A percentile compares a stretch with the other conserved stretches of the same genome.
phyloP scores from a whole-genome alignment of 1,140 invertebrate species.

The Lysiphlebus fabarum region DNA sequence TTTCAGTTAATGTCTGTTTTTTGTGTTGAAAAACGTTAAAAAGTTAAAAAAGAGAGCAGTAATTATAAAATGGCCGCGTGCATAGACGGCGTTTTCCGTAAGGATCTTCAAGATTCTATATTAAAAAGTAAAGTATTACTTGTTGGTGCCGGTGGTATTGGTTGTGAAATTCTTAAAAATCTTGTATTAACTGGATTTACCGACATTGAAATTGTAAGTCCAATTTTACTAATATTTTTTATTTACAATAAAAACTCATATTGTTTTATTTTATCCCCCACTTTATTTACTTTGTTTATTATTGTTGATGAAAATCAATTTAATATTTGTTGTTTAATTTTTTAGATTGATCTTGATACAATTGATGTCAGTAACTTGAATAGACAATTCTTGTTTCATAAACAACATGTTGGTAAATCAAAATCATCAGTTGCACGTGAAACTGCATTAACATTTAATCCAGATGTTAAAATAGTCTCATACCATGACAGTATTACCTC shows the following conservation, averaged over 20 bases:
- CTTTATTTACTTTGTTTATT: too few relatives aligned
- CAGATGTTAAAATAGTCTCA: constrained; percentile 80
- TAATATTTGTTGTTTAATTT: constrained; percentile 30
- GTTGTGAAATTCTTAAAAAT: constrained; percentile 98
- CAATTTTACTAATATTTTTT: constrained; percentile 19
- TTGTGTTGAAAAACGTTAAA: too few relatives aligned
- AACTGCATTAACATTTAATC: constrained; percentile 85
- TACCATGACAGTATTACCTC: constrained; percentile 92
- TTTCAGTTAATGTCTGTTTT: too few relatives aligned
- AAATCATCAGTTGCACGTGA: constrained; percentile 87
- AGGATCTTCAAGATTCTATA: constrained; percentile 56
- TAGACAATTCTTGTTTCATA: constrained; percentile 96
- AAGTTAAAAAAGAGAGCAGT: neutral
- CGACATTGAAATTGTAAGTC: constrained; percentile 89
- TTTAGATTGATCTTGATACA: constrained; percentile 97
- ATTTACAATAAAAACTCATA: neutral
- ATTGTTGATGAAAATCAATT: too few relatives aligned
- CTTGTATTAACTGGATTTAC: constrained; percentile 91
- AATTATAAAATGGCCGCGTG: constrained; percentile 60
- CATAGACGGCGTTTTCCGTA: constrained; percentile 62
- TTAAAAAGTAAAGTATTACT: constrained; percentile 70
- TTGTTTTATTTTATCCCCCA: too few relatives aligned
- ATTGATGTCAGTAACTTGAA: constrained; percentile 99
- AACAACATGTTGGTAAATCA: constrained; percentile 95
- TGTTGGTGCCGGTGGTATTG: constrained; percentile 98